Evolutionary conservation across 2,113 vertebrate genomes (phyloP).

Genomic region (Amphilophus citrinellus): DNA sequence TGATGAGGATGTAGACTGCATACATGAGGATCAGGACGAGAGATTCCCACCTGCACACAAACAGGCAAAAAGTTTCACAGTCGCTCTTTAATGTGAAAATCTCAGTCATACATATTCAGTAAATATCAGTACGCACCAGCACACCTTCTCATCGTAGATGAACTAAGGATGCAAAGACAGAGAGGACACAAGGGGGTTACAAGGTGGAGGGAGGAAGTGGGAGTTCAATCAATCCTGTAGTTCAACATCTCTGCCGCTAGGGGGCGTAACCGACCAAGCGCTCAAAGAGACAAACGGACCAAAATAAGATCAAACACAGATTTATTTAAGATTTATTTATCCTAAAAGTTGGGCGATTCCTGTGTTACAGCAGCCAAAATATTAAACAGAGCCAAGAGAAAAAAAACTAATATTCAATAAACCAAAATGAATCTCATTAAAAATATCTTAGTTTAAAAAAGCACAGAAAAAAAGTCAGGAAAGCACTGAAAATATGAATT

Average conservation of each 20-base stretch:
- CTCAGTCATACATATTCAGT: background rate
- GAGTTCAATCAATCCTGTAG: background rate
- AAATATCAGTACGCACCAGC: conserved; percentile 85
- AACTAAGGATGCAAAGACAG: conserved; percentile 84
- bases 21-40: conserved; percentile 92
- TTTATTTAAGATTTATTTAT: background rate
- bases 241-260: conserved; percentile 31
- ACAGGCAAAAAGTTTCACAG: background rate
- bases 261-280: conserved; percentile 28
- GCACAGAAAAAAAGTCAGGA: background rate
- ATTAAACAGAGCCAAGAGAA: background rate
- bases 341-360: background rate
- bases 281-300: background rate
- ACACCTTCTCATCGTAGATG: conserved; percentile 94
- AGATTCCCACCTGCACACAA: conserved; percentile 91
- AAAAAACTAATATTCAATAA: rapidly evolving
- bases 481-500: background rate
- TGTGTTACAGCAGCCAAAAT: background rate
- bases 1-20: conserved; percentile 91
- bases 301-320: background rate
- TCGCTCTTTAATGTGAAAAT: background rate
- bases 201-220: background rate
- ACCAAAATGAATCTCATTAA: no score
- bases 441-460: background rate
- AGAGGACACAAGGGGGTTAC: conserved; percentile 39